Evolutionary conservation across 2,113 vertebrate species (phyloP), one percentile per base, ranked within the genome.

Genomic region (Pachypanchax playfairii): DNA sequence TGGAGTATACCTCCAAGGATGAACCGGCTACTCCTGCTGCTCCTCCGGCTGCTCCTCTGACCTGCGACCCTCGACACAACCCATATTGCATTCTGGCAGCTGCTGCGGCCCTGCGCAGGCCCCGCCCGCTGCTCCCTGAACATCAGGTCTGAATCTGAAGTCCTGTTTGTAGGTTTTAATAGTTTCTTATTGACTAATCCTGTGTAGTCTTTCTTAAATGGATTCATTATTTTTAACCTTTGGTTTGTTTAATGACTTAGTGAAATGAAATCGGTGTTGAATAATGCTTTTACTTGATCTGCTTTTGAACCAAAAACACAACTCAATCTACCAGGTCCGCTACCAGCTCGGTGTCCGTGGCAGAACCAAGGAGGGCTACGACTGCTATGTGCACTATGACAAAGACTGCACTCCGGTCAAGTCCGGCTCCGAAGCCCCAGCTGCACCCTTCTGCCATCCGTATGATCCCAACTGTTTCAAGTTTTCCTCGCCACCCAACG

Each of bases 361-460:
- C 49, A 92, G 89, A 87, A 93, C 92, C 56, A 89, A 85, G 78
- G 91, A 93, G 21, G 91, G 91, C 73, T 20, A 92, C 38, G 88
- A 91, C 79, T 93, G 92, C 83, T 92, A 84, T 51, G 70, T 92
- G 84, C 84, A 88, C 84, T 92, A 93, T 55, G 91, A 93, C 80
- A 87, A 90, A 75, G 91, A 89, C 67, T 93, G 92, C 88, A 85
- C 50, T 39, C 88, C 88, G 0, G 41, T 88, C 57, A 68, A 79
- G 57, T 20, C 73, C 60, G 67, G 48, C 20, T 15, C 24, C 0
- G 36, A 62, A 26, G 82, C 73, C 63, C 70, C 65, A 7, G 52
- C 84, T 60, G 61, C 71, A 49, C 77, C 85, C 28, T 59, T 61
- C 80, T 93, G 92, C 77, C 91, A 93, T 41, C 91, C 91, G 0